phyloP scores from a whole-genome alignment of 2,888 invertebrate species.

The Frankliniella intonsa region DNA sequence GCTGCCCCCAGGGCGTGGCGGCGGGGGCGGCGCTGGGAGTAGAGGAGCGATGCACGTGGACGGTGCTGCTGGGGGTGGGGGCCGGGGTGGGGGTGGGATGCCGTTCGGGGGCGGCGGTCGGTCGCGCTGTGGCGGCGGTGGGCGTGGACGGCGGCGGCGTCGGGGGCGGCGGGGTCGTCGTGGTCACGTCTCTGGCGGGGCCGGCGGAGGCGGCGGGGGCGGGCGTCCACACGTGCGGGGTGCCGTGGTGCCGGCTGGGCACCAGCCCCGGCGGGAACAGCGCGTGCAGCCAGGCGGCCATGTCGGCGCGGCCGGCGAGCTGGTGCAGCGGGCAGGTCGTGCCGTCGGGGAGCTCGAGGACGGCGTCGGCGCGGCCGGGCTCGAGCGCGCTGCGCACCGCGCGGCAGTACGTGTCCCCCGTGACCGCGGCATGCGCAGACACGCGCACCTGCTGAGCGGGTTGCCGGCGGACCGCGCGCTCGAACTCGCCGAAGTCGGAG shows the following conservation, averaged over 20 bases:
- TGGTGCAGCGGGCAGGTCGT: background rate
- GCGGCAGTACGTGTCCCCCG: background rate
- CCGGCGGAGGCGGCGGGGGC: background rate
- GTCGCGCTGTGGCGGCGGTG: no score
- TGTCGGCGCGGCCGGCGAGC: background rate
- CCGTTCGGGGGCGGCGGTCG: no score
- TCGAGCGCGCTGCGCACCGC: background rate
- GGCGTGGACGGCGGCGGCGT: background rate
- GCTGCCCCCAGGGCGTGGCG: background rate
- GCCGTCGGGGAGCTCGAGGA: slow-evolving; percentile 9
- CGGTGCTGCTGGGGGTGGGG: no score
- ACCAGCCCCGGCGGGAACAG: background rate
- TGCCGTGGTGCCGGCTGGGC: background rate
- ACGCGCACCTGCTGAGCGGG: background rate
- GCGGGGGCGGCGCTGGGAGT: background rate
- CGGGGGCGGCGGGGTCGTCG: background rate
- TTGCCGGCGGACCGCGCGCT: background rate
- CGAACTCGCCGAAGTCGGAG: background rate
- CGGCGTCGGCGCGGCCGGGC: background rate
- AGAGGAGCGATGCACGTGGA: no score
- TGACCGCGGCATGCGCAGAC: background rate
- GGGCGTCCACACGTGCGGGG: background rate
- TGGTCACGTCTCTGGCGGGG: background rate
- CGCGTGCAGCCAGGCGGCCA: background rate
- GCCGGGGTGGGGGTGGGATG: no score